Conservation (phyloP, 2,797 vertebrate genomes). For the Chaetophractus vellerosus region DNA sequence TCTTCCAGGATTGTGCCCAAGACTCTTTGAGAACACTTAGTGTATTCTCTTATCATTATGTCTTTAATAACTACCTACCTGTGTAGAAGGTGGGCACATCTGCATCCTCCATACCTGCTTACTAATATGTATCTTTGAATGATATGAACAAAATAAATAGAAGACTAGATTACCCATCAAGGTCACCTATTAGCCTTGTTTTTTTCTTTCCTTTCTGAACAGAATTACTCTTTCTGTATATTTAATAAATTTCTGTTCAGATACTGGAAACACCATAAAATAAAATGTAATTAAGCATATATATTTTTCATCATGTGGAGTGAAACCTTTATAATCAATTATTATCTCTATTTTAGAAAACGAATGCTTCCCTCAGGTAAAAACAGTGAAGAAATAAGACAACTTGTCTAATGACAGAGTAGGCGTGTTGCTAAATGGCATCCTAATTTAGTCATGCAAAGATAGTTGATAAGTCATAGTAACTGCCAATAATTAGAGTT, state of each 20-base stretch:
- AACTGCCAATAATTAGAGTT: neutral
- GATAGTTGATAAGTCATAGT: neutral
- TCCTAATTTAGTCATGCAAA: neutral
- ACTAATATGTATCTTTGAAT: neutral
- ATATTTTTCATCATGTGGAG: neutral
- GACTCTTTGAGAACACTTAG: neutral
- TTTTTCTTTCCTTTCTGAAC: slow-evolving; percentile 21
- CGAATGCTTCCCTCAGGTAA: neutral
- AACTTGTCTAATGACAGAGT: neutral
- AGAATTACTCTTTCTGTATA: neutral
- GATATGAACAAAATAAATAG: neutral
- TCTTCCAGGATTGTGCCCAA: neutral
- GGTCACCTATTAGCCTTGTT: neutral
- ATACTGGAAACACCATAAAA: neutral
- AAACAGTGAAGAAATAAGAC: neutral
- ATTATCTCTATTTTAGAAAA: neutral
- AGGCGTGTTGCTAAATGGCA: neutral
- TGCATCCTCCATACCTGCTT: neutral
- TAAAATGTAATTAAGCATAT: neutral
- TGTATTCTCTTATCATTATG: neutral
- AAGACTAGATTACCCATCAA: neutral
- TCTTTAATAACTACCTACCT: neutral
- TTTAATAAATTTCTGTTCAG: neutral
- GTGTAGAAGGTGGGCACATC: neutral
- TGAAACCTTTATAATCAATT: neutral